phyloP scores from a whole-genome alignment of 2,888 invertebrate species.

The Augochlorella aurata region DNA sequence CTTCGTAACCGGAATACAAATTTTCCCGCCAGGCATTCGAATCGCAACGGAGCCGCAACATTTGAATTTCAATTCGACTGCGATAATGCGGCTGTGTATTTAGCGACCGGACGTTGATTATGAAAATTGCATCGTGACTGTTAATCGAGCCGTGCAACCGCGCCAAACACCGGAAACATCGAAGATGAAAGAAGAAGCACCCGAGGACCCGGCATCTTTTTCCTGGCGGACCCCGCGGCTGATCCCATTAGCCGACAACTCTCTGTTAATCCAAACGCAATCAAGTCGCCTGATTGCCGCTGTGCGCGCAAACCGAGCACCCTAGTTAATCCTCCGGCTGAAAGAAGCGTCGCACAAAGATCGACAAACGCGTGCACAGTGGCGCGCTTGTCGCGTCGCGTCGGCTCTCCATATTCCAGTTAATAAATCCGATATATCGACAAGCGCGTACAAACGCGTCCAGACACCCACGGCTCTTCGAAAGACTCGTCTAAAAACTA shows the following conservation, averaged over 20 bases:
- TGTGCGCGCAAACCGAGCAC: background rate
- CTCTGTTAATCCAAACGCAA: background rate
- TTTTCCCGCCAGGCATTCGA: background rate
- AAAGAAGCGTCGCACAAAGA: background rate
- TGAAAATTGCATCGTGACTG: no score
- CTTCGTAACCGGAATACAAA: background rate
- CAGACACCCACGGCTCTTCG: background rate
- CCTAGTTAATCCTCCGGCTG: background rate
- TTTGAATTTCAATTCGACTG: background rate
- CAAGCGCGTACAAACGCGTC: background rate
- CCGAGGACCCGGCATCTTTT: background rate
- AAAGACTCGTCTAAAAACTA: constrained; percentile 27
- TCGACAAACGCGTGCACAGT: background rate
- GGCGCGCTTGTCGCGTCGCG: no score
- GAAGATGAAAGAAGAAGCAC: background rate
- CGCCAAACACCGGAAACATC: no score
- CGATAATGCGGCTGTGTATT: background rate
- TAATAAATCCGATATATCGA: constrained; percentile 21
- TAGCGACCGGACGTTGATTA: background rate
- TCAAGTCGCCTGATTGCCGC: background rate
- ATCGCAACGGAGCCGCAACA: background rate
- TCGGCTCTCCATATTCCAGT: constrained; percentile 7
- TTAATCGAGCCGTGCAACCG: no score
- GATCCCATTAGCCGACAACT: background rate
- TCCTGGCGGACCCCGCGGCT: background rate